phyloP scores from a whole-genome alignment of 2,797 vertebrate genomes.

The Paratrypauchen microcephalus region DNA sequence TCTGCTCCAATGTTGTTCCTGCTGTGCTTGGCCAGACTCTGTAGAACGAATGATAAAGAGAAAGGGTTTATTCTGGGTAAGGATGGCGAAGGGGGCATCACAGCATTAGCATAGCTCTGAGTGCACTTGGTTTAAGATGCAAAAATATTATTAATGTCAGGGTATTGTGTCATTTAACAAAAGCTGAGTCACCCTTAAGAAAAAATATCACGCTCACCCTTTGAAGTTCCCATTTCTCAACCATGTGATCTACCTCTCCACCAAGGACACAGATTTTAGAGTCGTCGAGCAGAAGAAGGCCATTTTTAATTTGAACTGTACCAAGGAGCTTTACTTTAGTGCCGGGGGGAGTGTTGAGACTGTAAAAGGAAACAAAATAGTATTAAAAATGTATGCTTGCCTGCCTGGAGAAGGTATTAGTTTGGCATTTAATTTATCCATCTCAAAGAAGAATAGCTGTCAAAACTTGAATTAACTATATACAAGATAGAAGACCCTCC shows the following conservation, averaged over 20 bases:
- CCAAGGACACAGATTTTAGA: slow-evolving; percentile 90
- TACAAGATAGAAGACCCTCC: too few relatives aligned
- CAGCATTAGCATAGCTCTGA: background rate
- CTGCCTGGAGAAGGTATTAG: too few relatives aligned
- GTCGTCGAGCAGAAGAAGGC: slow-evolving; percentile 92
- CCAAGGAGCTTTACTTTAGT: slow-evolving; percentile 96
- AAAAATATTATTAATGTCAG: slow-evolving; percentile 18
- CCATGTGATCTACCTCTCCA: slow-evolving; percentile 96
- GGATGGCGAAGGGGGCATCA: background rate
- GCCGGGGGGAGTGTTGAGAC: slow-evolving; percentile 94
- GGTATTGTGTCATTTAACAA: slow-evolving; percentile 1
- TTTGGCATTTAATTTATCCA: too few relatives aligned
- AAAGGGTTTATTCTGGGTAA: slow-evolving; percentile 18
- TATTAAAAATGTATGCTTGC: background rate
- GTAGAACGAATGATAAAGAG: slow-evolving; percentile 36
- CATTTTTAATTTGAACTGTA: slow-evolving; percentile 87
- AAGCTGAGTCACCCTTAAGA: slow-evolving; percentile 11
- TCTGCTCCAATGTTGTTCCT: slow-evolving; percentile 94
- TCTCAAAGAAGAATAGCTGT: too few relatives aligned
- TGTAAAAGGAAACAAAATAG: slow-evolving; percentile 46
- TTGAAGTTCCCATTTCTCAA: slow-evolving; percentile 98
- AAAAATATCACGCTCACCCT: slow-evolving; percentile 82
- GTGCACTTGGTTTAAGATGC: slow-evolving; percentile 10
- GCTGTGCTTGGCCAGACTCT: slow-evolving; percentile 97
- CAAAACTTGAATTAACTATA: too few relatives aligned